Evolutionary conservation across 2,113 vertebrate species (phyloP).

Genomic region (Sander lucioperca): DNA sequence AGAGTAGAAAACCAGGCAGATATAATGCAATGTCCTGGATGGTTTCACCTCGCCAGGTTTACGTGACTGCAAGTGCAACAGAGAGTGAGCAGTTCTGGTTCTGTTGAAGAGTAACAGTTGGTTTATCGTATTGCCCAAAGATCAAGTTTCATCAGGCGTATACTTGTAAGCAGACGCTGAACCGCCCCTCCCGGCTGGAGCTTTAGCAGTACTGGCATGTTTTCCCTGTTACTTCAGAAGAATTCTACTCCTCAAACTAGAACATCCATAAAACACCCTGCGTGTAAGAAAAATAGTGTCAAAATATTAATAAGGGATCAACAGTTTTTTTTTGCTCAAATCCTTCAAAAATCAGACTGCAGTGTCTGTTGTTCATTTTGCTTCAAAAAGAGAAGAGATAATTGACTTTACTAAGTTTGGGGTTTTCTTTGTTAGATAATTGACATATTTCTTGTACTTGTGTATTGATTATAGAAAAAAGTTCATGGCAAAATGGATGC

Average conservation of each 20-base stretch:
- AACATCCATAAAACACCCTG: slow-evolving; percentile 4
- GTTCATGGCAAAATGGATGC: background rate
- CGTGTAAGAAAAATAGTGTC: background rate
- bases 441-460: background rate
- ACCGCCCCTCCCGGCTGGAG: background rate
- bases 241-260: background rate
- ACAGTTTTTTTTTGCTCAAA: background rate
- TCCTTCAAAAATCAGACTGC: background rate
- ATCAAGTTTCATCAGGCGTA: slow-evolving; percentile 6
- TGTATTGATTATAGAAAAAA: background rate
- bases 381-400: background rate
- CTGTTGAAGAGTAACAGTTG: background rate
- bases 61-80: background rate
- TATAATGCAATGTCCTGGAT: slow-evolving; percentile 28
- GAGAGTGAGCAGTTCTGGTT: slow-evolving; percentile 12
- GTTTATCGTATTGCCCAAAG: background rate
- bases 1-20: slow-evolving; percentile 17
- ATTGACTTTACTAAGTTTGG: background rate
- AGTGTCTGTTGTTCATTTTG: background rate
- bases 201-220: background rate
- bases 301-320: background rate
- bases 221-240: background rate
- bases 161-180: background rate
- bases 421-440: background rate
- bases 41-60: slow-evolving; percentile 23